Conservation (phyloP, 2,113 vertebrate genomes). For the Hylia prasina region DNA sequence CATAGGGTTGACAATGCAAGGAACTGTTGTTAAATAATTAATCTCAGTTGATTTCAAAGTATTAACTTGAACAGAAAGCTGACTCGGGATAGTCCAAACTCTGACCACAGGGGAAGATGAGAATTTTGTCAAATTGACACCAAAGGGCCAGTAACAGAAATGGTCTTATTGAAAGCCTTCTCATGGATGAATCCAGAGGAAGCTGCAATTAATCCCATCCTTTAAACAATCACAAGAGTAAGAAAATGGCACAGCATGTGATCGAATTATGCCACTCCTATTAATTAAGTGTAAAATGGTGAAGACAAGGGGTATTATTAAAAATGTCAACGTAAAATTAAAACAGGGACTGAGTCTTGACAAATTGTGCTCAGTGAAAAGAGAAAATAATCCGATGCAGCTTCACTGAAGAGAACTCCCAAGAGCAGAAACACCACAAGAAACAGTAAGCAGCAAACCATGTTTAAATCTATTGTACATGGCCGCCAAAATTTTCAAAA, state of each 20-base stretch:
- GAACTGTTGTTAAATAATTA: not conserved
- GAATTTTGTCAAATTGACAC: conserved; percentile 7
- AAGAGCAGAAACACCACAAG: not conserved
- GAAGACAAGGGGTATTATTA: not conserved
- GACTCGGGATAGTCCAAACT: not conserved
- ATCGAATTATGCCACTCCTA: not conserved
- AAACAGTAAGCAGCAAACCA: not conserved
- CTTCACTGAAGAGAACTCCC: not conserved
- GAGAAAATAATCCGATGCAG: not conserved
- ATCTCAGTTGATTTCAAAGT: not conserved
- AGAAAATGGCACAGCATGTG: not conserved
- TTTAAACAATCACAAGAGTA: not conserved
- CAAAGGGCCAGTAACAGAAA: not conserved
- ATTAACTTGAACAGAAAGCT: not conserved
- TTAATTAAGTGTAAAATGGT: not conserved
- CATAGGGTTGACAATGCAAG: not conserved
- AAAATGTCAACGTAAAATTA: not conserved
- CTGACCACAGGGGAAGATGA: not conserved
- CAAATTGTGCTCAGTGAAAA: not conserved
- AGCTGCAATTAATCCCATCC: not conserved
- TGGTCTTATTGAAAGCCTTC: not conserved
- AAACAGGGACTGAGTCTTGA: not conserved
- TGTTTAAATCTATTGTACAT: not conserved
- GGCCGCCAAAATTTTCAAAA: not conserved
- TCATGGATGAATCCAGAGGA: not conserved